Percentiles rank a stretch among this genome's conserved stretches.
Evolutionary conservation across 2,888 invertebrate genomes (phyloP).

Genomic region (Ichneumon xanthorius): DNA sequence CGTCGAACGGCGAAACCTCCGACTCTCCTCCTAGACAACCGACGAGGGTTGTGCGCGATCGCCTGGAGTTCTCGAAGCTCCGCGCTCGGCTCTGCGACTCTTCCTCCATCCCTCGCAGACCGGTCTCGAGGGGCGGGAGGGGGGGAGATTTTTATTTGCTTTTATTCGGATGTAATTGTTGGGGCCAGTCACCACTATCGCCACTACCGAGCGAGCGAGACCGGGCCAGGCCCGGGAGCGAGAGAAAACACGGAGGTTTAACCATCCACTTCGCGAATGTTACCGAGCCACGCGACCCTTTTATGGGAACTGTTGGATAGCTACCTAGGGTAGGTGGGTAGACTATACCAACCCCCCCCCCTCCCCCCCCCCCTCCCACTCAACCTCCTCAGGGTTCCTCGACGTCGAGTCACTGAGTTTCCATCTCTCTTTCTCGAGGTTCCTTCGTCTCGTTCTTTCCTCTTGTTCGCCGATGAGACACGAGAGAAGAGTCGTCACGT

Average conservation of each 20-base stretch:
- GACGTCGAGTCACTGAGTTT: slow-evolving; percentile 25
- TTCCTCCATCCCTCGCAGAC: slow-evolving; percentile 44
- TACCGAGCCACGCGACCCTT: slow-evolving; percentile 83
- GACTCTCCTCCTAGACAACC: slow-evolving; percentile 54
- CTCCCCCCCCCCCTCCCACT: neutral
- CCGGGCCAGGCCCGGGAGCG: slow-evolving; percentile 19
- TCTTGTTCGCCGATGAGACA: slow-evolving; percentile 66
- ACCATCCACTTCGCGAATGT: slow-evolving; percentile 83
- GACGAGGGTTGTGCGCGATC: slow-evolving; percentile 35
- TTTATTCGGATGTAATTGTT: slow-evolving; percentile 84
- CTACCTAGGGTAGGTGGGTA: slow-evolving; percentile 23
- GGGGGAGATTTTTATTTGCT: slow-evolving; percentile 79
- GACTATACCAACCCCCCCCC: neutral
- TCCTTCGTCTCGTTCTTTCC: slow-evolving; percentile 25
- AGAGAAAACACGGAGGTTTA: slow-evolving; percentile 70
- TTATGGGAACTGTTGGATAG: slow-evolving; percentile 73
- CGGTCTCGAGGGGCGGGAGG: slow-evolving; percentile 4
- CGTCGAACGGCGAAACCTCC: slow-evolving; percentile 54
- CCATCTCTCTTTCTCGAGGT: slow-evolving; percentile 45
- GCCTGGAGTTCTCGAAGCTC: slow-evolving; percentile 27
- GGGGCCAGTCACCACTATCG: slow-evolving; percentile 84
- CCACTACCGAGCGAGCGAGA: slow-evolving; percentile 77
- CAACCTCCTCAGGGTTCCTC: slow-evolving; percentile 30
- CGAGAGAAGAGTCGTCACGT: slow-evolving; percentile 59
- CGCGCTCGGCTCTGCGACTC: neutral